Percentiles rank a stretch among this genome's conserved stretches.
phyloP scores from a whole-genome alignment of 2,888 invertebrate genomes.

The Phragmatobia fuliginosa region DNA sequence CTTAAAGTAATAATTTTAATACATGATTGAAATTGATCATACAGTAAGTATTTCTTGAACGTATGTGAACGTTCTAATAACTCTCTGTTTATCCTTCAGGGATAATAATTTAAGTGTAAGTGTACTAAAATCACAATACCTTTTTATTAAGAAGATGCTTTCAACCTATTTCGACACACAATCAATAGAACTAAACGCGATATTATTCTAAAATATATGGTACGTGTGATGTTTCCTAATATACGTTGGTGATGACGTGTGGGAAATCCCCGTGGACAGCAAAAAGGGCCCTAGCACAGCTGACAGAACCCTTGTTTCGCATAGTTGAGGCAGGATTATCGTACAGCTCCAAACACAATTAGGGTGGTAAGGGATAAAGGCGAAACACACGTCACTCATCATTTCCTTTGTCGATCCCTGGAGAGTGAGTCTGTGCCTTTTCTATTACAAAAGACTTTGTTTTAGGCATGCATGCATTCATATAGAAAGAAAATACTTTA shows the following conservation, averaged over 20 bases:
- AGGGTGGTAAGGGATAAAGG: not conserved
- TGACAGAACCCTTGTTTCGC: slow-evolving; percentile 1
- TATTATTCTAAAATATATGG: not conserved
- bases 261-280: slow-evolving; percentile 9
- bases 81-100: too few relatives aligned
- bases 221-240: not conserved
- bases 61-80: too few relatives aligned
- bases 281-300: slow-evolving; percentile 15
- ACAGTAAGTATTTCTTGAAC: too few relatives aligned
- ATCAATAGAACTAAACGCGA: too few relatives aligned
- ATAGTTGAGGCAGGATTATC: slow-evolving; percentile 13
- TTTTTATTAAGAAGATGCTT: not conserved
- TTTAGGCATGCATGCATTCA: not conserved
- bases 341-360: slow-evolving; percentile 19
- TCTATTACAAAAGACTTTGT: not conserved
- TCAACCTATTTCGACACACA: not conserved
- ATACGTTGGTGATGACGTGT: not conserved
- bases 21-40: too few relatives aligned
- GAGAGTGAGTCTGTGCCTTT: not conserved
- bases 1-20: too few relatives aligned
- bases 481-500: not conserved
- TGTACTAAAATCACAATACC: not conserved
- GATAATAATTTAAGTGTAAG: not conserved
- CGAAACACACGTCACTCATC: slow-evolving; percentile 16
- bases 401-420: slow-evolving; percentile 11